phyloP scores from a whole-genome alignment of 2,113 vertebrate species.

The Callithrix jacchus region DNA sequence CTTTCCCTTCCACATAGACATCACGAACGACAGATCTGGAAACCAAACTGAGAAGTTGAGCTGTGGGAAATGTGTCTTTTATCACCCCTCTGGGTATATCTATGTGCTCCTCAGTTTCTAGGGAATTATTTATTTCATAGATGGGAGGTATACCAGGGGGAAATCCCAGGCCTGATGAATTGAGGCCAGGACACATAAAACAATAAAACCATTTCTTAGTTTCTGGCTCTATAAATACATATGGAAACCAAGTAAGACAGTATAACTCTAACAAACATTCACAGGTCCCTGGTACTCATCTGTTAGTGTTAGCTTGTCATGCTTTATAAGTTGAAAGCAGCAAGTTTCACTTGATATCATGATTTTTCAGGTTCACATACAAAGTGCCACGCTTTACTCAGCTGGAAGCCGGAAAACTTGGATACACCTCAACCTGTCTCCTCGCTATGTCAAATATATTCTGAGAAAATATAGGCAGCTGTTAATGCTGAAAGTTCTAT shows the following conservation, averaged over 20 bases:
- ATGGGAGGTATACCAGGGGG: background rate
- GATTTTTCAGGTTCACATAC: background rate
- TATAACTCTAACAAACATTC: background rate
- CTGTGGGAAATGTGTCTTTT: background rate
- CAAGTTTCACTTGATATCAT: background rate
- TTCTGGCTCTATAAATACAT: background rate
- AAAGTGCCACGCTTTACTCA: background rate
- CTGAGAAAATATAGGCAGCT: too few species aligned
- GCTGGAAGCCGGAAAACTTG: background rate
- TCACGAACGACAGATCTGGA: constrained; percentile 84
- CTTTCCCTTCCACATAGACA: constrained; percentile 85
- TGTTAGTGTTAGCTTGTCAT: background rate
- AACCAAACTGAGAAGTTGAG: constrained; percentile 42
- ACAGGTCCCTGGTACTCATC: background rate
- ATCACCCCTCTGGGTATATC: background rate
- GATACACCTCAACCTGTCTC: background rate
- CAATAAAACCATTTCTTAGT: too few species aligned
- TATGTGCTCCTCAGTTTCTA: background rate
- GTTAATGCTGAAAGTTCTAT: background rate
- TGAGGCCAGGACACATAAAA: background rate
- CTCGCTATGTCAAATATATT: background rate
- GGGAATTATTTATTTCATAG: background rate
- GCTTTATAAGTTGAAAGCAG: background rate
- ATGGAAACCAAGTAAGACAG: background rate
- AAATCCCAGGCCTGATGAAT: background rate